phyloP scores from a whole-genome alignment of 2,113 vertebrate species.

The Cheirogaleus medius region DNA sequence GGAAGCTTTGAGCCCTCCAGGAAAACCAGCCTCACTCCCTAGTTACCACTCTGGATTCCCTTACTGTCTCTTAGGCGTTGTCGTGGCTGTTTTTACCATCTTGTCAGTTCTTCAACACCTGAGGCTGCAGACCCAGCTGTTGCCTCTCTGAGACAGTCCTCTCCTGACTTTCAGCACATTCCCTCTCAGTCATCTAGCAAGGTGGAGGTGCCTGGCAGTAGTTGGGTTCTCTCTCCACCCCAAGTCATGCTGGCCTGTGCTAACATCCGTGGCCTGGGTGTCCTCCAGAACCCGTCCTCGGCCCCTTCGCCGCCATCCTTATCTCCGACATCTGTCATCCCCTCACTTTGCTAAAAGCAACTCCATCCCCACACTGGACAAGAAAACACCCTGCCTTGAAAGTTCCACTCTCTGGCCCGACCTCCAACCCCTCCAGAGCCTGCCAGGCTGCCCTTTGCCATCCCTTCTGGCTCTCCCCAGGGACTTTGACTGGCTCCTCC shows the following conservation, averaged over 20 bases:
- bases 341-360: neutral
- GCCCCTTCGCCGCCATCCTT: neutral
- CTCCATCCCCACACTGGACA: neutral
- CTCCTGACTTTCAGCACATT: neutral
- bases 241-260: neutral
- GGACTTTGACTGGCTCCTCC: neutral
- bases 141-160: neutral
- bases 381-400: neutral
- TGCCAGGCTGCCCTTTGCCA: neutral
- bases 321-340: neutral
- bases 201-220: neutral
- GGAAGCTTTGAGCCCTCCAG: neutral
- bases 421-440: neutral
- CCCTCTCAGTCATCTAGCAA: neutral
- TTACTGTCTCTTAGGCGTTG: neutral
- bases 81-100: neutral
- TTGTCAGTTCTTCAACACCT: neutral
- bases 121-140: neutral
- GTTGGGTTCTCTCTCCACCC: neutral
- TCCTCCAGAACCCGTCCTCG: neutral
- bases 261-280: neutral
- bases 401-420: neutral
- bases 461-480: neutral
- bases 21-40: neutral
- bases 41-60: neutral